A percentile compares a stretch with the other conserved stretches of the same genome.
Evolutionary conservation across 2,113 vertebrate genomes (phyloP).

Genomic region (crab-eating macaque (Macaca fascicularis)): T2T-MFA8v1.1 NC_088392.1:42778001-42778500

Average conservation of each 20-base stretch:
- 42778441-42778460: neutral
- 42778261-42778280: constrained; percentile 65
- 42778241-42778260: accelerated
- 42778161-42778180: constrained; percentile 88
- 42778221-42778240: accelerated
- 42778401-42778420: neutral
- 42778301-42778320: neutral
- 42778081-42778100: constrained; percentile 92
- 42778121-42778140: constrained; percentile 89
- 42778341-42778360: accelerated
- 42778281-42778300: constrained; percentile 81
- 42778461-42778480: neutral
- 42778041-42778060: constrained; percentile 80
- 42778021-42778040: constrained; percentile 92
- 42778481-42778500: neutral
- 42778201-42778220: accelerated
- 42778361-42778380: neutral
- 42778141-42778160: constrained; percentile 89
- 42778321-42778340: neutral
- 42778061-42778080: constrained; percentile 92
- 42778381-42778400: neutral
- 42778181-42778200: neutral
- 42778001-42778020: constrained; percentile 91
- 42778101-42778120: constrained; percentile 93
- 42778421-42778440: neutral